Conservation (phyloP, 30 jellyfish, hydroid and myxozoan species). For the Hydractinia echinata region DNA sequence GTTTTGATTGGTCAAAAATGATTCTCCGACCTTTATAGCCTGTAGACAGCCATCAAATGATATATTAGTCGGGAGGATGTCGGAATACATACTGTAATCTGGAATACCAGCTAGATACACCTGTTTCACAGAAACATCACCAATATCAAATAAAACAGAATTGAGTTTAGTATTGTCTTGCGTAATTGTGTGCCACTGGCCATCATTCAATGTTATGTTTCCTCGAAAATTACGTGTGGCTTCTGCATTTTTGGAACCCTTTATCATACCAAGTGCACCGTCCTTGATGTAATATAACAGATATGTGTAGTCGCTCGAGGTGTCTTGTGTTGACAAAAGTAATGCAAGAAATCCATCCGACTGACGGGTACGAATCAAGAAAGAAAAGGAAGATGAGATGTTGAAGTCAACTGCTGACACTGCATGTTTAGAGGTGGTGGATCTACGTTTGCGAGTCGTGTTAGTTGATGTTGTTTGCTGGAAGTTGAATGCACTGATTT, state of each 20-base stretch:
- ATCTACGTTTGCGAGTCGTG: slow-evolving; percentile 36
- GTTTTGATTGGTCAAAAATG: slow-evolving; percentile 26
- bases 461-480: slow-evolving; percentile 13
- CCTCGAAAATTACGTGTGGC: neutral
- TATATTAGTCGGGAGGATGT: neutral
- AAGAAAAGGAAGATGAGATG: slow-evolving; percentile 20
- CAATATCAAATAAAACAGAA: no score
- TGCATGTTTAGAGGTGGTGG: slow-evolving; percentile 16
- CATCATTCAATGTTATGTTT: slow-evolving; percentile 29
- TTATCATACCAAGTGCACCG: neutral
- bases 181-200: slow-evolving; percentile 38
- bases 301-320: neutral
- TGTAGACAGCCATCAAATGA: slow-evolving; percentile 57
- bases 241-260: slow-evolving; percentile 6
- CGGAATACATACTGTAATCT: no score
- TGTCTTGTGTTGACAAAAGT: neutral
- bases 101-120: no score
- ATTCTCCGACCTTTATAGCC: slow-evolving; percentile 33
- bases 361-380: slow-evolving; percentile 40
- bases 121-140: neutral
- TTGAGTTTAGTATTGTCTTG: no score
- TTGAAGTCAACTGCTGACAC: slow-evolving; percentile 23
- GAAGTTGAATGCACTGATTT: slow-evolving; percentile 27
- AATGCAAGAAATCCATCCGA: slow-evolving; percentile 26
- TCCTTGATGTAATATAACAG: slow-evolving; percentile 31